A percentile compares a stretch with the other conserved stretches of the same genome.
phyloP scores from a whole-genome alignment of 2,797 vertebrate species.

The Xiphorhynchus erythropygius region DNA sequence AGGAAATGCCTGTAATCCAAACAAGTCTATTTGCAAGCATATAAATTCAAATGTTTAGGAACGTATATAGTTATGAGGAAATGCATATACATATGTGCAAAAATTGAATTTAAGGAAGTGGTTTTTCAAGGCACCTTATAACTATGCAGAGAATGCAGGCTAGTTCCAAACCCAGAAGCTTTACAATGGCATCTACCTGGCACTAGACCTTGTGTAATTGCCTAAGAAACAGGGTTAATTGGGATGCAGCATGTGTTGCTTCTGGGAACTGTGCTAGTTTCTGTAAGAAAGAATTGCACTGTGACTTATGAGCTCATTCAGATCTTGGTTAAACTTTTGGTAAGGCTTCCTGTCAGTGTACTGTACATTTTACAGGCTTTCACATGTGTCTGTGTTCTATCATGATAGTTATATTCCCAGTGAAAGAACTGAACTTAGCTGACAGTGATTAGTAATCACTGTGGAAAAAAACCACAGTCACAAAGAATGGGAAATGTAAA shows the following conservation, averaged over 20 bases:
- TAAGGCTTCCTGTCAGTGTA: neutral
- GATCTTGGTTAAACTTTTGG: neutral
- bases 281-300: neutral
- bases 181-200: neutral
- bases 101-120: neutral
- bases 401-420: neutral
- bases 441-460: neutral
- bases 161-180: neutral
- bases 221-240: neutral
- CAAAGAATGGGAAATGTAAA: neutral
- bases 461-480: neutral
- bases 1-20: neutral
- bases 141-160: neutral
- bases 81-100: neutral
- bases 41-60: neutral
- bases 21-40: neutral
- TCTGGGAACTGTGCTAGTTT: neutral
- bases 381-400: neutral
- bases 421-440: neutral
- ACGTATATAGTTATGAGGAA: neutral
- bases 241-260: neutral
- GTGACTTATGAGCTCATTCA: neutral
- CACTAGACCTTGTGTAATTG: neutral
- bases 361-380: neutral
- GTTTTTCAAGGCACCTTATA: neutral